phyloP scores from a whole-genome alignment of 1,140 invertebrate genomes.

The Ruditapes philippinarum region DNA sequence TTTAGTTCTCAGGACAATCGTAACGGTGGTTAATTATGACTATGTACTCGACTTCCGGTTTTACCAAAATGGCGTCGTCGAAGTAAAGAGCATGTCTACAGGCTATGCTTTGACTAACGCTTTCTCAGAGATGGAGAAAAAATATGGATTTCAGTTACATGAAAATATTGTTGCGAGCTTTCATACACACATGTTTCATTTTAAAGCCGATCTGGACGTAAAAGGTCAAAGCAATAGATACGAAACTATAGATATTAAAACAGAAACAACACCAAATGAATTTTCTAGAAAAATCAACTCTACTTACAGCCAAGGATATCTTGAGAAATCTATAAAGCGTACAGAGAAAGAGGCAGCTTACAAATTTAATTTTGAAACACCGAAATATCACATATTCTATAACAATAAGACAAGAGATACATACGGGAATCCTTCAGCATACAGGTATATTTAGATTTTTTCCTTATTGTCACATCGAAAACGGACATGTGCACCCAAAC shows the following conservation, averaged over 20 bases:
- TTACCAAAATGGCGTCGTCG: conserved; percentile 78
- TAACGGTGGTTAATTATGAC: conserved; percentile 77
- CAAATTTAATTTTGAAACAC: conserved; percentile 76
- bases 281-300: conserved; percentile 68
- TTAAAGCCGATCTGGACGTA: conserved; percentile 78
- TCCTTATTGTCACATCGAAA: no score
- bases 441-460: conserved; percentile 55
- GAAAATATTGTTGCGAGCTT: conserved; percentile 70
- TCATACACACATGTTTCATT: conserved; percentile 80
- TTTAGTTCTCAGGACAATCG: conserved; percentile 76
- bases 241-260: conserved; percentile 72
- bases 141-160: conserved; percentile 71
- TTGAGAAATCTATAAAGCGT: conserved; percentile 46
- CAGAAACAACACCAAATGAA: conserved; percentile 53
- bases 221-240: conserved; percentile 75
- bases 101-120: conserved; percentile 74
- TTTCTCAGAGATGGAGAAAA: conserved; percentile 46
- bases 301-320: conserved; percentile 58
- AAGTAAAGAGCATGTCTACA: conserved; percentile 72
- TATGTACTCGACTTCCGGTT: conserved; percentile 81
- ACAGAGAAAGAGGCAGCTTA: conserved; percentile 75
- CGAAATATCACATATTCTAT: conserved; percentile 80
- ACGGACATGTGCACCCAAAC: no score
- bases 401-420: conserved; percentile 70
- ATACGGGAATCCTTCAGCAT: conserved; percentile 72